Base-by-base conservation (phyloP, 2,113 vertebrate genomes). In the Microtus montanus region DNA sequence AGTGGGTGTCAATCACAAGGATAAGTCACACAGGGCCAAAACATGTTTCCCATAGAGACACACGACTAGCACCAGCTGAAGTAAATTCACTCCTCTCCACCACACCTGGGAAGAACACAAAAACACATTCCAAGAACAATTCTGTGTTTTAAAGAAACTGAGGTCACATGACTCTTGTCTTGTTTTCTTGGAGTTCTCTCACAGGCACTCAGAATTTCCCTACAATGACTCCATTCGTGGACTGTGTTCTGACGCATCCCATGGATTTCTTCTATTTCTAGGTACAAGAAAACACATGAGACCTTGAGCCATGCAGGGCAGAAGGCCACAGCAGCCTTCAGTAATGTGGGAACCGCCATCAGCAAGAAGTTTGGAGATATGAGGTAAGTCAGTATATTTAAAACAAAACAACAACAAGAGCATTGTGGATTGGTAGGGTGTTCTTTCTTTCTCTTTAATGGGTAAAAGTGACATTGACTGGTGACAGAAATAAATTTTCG, bases 201-300 rank as follows among this genome's bases (percentile, higher is more conserved):
- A 24, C 7, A n/a, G 20, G 20, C 24, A 26, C 35, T 14, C 79
- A 61, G 52, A 28, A n/a, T 15, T 82, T 15, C 15, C 68, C 52
- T 61, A 6, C 9, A 7, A 24, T 24, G 24, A 63, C 80, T 83
- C 54, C 24, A 28, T 28, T 83, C n/a, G 9, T 63, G 20, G 24
- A 7, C n/a, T 63, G n/a, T 15, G 12, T 63, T 63, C n/a, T 63
- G 80, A 41, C 24, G 2, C 1, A 7, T 28, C 74, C 1, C 17
- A 5, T 13, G 84, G 17, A 77, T 95, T 0, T 74, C 38, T 85
- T 98, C 96, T 97, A 35, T 92, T 97, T 94, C 9, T 94, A 99
- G 99, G 89, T 99, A 99, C 95, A 99, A 99, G 98, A 99, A 99
- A 97, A 99, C 99, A 7, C 99, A 99, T 0, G 99, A 99, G 97